Base-by-base conservation (phyloP, 1,140 invertebrate species). In the Zeugodacus cucurbitae region DNA sequence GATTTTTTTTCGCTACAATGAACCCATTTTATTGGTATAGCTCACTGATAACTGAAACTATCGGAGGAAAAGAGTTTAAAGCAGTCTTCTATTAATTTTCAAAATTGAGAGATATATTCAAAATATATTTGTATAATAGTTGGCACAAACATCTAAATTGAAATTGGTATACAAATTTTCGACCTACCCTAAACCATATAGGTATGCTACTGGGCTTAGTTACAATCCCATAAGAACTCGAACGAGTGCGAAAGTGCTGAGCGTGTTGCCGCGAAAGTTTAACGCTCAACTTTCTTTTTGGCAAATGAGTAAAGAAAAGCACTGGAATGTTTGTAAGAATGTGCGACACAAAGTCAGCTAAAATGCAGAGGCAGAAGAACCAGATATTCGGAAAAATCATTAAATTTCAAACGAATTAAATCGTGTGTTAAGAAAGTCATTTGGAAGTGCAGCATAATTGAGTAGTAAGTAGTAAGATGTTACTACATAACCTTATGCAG, bases 321-420 rank as follows among this genome's bases (percentile, higher is more conserved):
- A 5, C 5, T 6, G 32, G 8, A 29, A 32, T 32, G 29, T 14
- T n/a, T n/a, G n/a, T n/a, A n/a, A n/a, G n/a, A n/a, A 41, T 22
- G 67, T 22, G 22, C 20, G 67, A 5, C 34, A 37, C n/a, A 74
- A 22, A 74, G 34, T 22, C 34, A 0, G 34, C 34, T 1, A 37
- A 41, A 74, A 74, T 41, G 34, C 20, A 74, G 26, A 0, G n/a
- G 11, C 34, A 54, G 67, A 37, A 22, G 34, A 1, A 74, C 29
- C 6, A 34, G 29, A 41, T 74, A 74, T 74, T 74, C 17, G 67
- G 14, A 41, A 54, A 41, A 41, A 34, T 74, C 20, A 22, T 41
- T 74, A 74, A 74, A 37, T 20, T 74, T 6, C 67, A 37, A 74
- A 74, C 67, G 67, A 41, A 74, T 41, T 74, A 74, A 74, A 74